Evolutionary conservation across 2,888 invertebrate genomes (phyloP), one percentile per base, ranked within the genome.

Genomic region (Pilophorus perplexus): DNA sequence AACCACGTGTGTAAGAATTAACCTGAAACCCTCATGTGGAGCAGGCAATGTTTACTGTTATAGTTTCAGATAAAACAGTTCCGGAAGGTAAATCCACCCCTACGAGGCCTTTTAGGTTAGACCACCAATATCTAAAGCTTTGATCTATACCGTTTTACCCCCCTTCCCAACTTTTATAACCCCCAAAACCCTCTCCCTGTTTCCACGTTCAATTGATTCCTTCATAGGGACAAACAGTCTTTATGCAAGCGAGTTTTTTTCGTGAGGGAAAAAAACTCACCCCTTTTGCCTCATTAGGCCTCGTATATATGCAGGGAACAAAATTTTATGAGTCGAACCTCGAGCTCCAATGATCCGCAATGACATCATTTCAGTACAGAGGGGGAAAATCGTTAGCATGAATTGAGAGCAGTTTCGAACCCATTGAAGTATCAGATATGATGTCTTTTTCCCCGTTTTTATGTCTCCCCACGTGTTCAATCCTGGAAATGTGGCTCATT

Each of bases 1-100:
- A 27, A 18, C 55, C 68, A 68, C 66, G 60, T 68, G 68, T 62
- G 65, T 50, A 68, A 68, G 68, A 68, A 68, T 68, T 68, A 69
- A 67, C 67, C 67, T 64, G 22, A 28, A 14, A 22, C 25, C 23
- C 52, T 22, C 67, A 18, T 37, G 23, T 54, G 38, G 52, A 52
- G 38, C 33, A 38, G 55, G 38, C 46, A 40, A 67, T 67, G 64
- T 69, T 69, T 69, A 69, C 69, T 69, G 69, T 69, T 69, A 69
- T 69, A 69, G 69, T 67, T 66, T 40, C 40, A 65, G 67, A 69
- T 69, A 69, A 69, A 69, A 69, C 66, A 68, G 62, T 62, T 52
- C 28, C 60, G 60, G 23, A 33, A 46, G 60, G 60, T 62, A 38
- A 55, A 55, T 55, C 52, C 28, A 4, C 28, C 16, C 48, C 23